Evolutionary conservation across 1,140 invertebrate genomes (phyloP), one percentile per base, ranked within the genome.

Genomic region (Drosophila pachea): DNA sequence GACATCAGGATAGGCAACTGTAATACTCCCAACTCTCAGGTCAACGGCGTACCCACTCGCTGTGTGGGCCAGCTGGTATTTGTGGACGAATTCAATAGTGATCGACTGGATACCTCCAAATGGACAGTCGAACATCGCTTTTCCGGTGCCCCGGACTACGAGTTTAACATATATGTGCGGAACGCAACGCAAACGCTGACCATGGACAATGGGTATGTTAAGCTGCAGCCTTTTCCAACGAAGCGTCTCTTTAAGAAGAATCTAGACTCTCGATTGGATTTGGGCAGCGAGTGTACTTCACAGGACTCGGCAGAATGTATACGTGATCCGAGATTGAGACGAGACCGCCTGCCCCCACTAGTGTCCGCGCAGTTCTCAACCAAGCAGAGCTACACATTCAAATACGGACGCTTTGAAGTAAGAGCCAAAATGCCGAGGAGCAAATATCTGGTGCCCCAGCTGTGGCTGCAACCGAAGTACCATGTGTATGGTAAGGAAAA

Each of bases 381-480:
- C 1, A 92, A 92, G 64, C 74, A 91, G 43, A 89, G 88, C 31
- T 94, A 95, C 68, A 81, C 89, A 56, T 94, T 94, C 68, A 91
- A 90, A 50, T 95, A 94, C 72, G 94, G 94, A 11, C 91, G 90
- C 45, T 91, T 95, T 2, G 94, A 95, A 77, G 90, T 95, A 7
- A 90, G 91, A 8, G 94, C 94, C 0, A 94, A 94, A 82, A 90
- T 95, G 88, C 94, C 94, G 0, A 87, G 89, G 45, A 93, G 94
- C 12, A 92, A 94, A 74, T 95, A 94, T 93, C 69, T 95, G 1
- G 93, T 93, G 90, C 94, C 94, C 74, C 91, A 92, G 78, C 58
- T 93, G n/a, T 91, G 89, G 81, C 78, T 93, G 9, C 87, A 91
- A 50, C 91, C 92, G 1, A 81, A 73, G 4, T 70, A 81, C 7